Evolutionary conservation across 2,113 vertebrate genomes (phyloP), one percentile per base, ranked within the genome.

Genomic region (Hyperopisus bebe): DNA sequence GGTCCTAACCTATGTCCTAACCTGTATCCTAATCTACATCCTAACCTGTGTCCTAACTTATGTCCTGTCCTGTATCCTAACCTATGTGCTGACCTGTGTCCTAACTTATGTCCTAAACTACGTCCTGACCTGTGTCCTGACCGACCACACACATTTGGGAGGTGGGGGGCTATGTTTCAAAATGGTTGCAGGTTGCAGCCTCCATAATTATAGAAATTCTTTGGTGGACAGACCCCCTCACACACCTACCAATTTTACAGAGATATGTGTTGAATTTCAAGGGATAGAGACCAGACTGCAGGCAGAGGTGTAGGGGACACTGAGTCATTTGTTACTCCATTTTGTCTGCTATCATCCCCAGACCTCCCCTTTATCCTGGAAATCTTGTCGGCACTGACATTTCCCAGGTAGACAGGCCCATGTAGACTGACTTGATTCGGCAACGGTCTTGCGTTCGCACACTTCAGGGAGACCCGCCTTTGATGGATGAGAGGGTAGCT

Each of bases 331-430:
- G 47, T n/a, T 47, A n/a, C 58, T 87, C 85, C 50, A 48, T 90
- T 80, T 86, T 39, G 24, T 48, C 77, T 90, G 84, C 9, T 66
- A 80, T 87, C 66, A n/a, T 53, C 31, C 27, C 6, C 47, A 24
- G n/a, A 15, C 24, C 15, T 51, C 87, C 85, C 48, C 85, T n/a
- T 35, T 13, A 55, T n/a, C 47, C 31, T 15, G 27, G 27, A 86
- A 90, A 66, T 17, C 39, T 27, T 66, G 47, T 15, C 9, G 47
- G 66, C 35, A 50, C 21, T 44, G 46, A 90, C 47, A 55, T 74
- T 87, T 90, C 47, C 89, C 85, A 55, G 84, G 48, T 31, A 87
- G 85, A 82, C 0, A n/a, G 85, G 1, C 3, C 47, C 74, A 80
- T 80, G 4, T 42, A 80, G 74, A 80, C 35, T 42, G 10, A 39